Evolutionary conservation across 2,888 invertebrate species (phyloP).

Genomic region (Neoitamus cyanurus): DNA sequence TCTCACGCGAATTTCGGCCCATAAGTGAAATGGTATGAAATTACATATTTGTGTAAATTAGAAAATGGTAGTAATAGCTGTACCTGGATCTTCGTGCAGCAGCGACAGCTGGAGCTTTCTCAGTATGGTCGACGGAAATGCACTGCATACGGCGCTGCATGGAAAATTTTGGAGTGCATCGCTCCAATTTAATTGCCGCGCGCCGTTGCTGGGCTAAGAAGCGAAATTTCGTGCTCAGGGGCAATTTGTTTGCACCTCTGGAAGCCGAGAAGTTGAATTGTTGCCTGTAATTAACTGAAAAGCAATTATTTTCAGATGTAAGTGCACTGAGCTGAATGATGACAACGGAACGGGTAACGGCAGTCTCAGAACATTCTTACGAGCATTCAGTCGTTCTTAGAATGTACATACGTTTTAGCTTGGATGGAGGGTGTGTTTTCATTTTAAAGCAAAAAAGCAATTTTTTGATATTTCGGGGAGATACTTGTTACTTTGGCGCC

Average conservation of each 20-base stretch:
- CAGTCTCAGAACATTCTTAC: not conserved
- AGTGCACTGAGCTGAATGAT: not conserved
- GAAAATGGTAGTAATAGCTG: not conserved
- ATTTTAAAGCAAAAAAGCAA: too few relatives aligned
- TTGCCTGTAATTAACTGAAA: not conserved
- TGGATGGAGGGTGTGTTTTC: too few relatives aligned
- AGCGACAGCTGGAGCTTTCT: not conserved
- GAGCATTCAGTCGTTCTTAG: not conserved
- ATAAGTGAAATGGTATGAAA: constrained; percentile 9
- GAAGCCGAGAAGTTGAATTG: not conserved
- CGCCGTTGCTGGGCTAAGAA: not conserved
- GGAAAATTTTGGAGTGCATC: not conserved
- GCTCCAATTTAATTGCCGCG: not conserved
- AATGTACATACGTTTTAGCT: too few relatives aligned
- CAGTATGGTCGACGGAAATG: not conserved
- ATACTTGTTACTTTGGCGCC: too few relatives aligned
- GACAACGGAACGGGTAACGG: not conserved
- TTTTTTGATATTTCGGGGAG: too few relatives aligned
- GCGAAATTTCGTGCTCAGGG: not conserved
- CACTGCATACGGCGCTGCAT: not conserved
- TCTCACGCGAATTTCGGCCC: constrained; percentile 14
- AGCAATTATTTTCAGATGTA: not conserved
- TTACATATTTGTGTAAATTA: constrained; percentile 36
- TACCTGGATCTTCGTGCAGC: not conserved
- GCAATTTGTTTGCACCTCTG: not conserved